Evolutionary conservation across 2,888 invertebrate species (phyloP).

Genomic region (Melinopterus prodromus): DNA sequence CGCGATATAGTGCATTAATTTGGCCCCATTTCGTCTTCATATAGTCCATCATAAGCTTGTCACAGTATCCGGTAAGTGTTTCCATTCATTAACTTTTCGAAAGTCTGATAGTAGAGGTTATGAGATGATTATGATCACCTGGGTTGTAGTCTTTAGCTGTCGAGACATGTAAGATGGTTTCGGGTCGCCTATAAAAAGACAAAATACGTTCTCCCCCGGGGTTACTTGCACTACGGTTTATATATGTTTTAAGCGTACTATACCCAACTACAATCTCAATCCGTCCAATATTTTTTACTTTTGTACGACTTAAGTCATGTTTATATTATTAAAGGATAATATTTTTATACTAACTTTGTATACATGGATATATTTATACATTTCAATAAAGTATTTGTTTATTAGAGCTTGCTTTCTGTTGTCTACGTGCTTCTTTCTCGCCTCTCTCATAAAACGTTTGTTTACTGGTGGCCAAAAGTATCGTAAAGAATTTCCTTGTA

Average conservation of each 20-base stretch:
- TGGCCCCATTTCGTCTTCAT: conserved; percentile 30
- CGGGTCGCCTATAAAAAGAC: not conserved
- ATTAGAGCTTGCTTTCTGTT: conserved; percentile 26
- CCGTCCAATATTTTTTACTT: conserved; percentile 18
- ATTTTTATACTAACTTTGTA: conserved; percentile 42
- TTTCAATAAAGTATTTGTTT: conserved; percentile 33
- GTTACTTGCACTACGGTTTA: not conserved
- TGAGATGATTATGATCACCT: not conserved
- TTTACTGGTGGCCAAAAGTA: not conserved
- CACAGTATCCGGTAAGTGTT: conserved; percentile 33
- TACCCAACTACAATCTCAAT: not conserved
- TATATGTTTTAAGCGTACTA: not conserved
- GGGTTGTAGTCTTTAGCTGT: not conserved
- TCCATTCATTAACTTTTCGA: conserved; percentile 33
- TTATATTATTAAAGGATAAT: conserved; percentile 27
- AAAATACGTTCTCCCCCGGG: not conserved
- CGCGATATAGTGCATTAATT: conserved; percentile 33
- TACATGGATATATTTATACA: conserved; percentile 41
- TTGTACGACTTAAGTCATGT: not conserved
- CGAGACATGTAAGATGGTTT: not conserved
- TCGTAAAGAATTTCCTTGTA: not conserved
- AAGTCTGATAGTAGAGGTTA: conserved; percentile 31
- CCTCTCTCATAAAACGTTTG: not conserved
- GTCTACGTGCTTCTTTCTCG: conserved; percentile 25
- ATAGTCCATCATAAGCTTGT: conserved; percentile 31